Base-by-base conservation (phyloP, 2,888 invertebrate species). In the Mamestra brassicae region DNA sequence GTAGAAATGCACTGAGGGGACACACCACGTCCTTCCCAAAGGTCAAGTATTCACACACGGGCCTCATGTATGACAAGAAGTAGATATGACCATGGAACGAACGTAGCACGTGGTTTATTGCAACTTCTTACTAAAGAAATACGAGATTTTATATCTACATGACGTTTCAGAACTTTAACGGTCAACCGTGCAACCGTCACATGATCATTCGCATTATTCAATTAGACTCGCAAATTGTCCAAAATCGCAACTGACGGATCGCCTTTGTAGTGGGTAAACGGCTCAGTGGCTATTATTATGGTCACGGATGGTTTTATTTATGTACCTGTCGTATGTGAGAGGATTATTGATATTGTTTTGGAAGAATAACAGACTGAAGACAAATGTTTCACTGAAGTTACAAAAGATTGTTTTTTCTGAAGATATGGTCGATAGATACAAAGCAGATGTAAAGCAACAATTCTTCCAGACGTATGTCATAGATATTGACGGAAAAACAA, bases 141-240 rank as follows among this genome's bases (percentile, higher is more conserved):
- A 10, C 34, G 5, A 11, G 3, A 52, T 6, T 13, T 17, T 50
- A 11, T 55, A 60, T 70, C 3, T 52, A 7, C 42, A 36, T 60
- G 54, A 65, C 50, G 54, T 65, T 50, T 62, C 34, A 62, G 52
- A 50, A 71, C 57, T 70, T 54, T 10, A 71, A 61, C 71, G 67
- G 64, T 65, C 83, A 74, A 78, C 69, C 13, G 72, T 70, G 66
- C 61, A 66, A 60, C 70, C 60, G 65, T 83, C 85, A 86, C 81
- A 83, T 83, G 88, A 75, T 76, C 82, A 62, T 71, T 64, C 75
- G 76, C 71, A 91, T 93, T 91, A 92, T 93, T 87, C 93, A 93
- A 92, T 93, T 90, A 76, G 86, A 85, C 86, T 88, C 81, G 89
- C 90, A 87, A 92, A 89, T 90, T 87, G 90, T 79, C 91, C 87